Evolutionary conservation across 1,140 invertebrate species (phyloP), one percentile per base, ranked within the genome.

Genomic region (Hestina assimilis): DNA sequence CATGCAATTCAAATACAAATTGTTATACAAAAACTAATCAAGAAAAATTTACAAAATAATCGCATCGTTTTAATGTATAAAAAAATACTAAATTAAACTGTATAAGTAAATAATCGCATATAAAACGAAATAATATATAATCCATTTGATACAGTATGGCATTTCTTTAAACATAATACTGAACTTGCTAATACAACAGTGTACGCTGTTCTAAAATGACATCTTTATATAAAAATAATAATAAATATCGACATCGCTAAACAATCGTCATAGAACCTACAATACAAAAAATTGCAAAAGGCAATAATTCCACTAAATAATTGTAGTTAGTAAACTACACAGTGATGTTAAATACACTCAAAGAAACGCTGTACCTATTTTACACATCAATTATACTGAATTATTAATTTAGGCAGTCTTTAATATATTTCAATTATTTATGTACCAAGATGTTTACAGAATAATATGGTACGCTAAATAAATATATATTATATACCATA

Each of bases 381-480:
- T 79, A 83, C 67, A 82, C 69, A 69, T 81, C 69, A 73, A 83
- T 69, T 76, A 78, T 72, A 79, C 58, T 74, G 75, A 79, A 74
- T 83, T 77, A 69, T 85, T 83, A 86, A 81, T 87, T 85, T 85
- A 87, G 80, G 84, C 84, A 87, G 83, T 87, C 84, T 87, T 87
- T 77, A 81, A 79, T 80, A 81, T 77, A 81, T 75, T 78, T 78
- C 76, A 76, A 74, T 79, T 76, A 75, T 73, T 70, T 70, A 79
- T 68, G 68, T 72, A 77, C 72, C 63, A 68, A 81, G 76, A 64
- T 59, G 66, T 76, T n/a, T 77, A 69, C 66, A 67, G 66, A 81
- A 78, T 72, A 73, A 64, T 70, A 78, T 71, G 71, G 60, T 69
- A 72, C 66, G 63, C 68, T 75, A 79, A 79, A 76, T 77, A 81